Evolutionary conservation across 2,888 invertebrate genomes (phyloP), one percentile per base, ranked within the genome.

Genomic region (Cactoblastis cactorum): DNA sequence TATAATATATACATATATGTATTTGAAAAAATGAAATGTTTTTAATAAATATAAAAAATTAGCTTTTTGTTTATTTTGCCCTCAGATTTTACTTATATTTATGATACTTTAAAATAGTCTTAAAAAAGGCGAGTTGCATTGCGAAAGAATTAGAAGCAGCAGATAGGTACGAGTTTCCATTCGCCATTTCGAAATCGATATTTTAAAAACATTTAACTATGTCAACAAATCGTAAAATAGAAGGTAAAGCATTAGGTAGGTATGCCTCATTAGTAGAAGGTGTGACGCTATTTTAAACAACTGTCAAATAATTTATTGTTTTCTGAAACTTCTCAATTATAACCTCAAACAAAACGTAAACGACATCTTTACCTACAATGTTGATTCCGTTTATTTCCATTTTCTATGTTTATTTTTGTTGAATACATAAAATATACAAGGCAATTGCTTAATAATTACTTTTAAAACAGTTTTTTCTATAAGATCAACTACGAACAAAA

Each of bases 181-280:
- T 65, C 51, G 54, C 54, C 52, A 63, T 84, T 80, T 69, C 83
- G 79, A 77, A 81, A 83, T 63, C 56, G 58, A 64, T 63, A 66
- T 64, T 72, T 71, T 80, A 73, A 69, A 68, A 71, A 77, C 76
- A 74, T 84, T 83, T 78, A 77, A 80, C 81, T 78, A 82, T 72
- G 70, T 66, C 67, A 67, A 69, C 68, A 61, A 64, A 69, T 77
- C 83, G 71, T 83, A 82, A 84, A 83, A 78, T 59, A 53, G 65
- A 73, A 71, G 70, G 71, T 71, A 71, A 74, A 67, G 73, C 73
- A 69, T 73, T 71, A n/a, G n/a, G n/a, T n/a, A n/a, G n/a, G n/a
- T n/a, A 68, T 67, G 66, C 62, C 74, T 77, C 80, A 76, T 82
- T 82, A 82, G 74, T 64, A 56, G 69, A 75, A 73, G 81, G 83